Evolutionary conservation across 2,113 vertebrate species (phyloP), one percentile per base, ranked within the genome.

Genomic region (Anser brachyrhynchus): DNA sequence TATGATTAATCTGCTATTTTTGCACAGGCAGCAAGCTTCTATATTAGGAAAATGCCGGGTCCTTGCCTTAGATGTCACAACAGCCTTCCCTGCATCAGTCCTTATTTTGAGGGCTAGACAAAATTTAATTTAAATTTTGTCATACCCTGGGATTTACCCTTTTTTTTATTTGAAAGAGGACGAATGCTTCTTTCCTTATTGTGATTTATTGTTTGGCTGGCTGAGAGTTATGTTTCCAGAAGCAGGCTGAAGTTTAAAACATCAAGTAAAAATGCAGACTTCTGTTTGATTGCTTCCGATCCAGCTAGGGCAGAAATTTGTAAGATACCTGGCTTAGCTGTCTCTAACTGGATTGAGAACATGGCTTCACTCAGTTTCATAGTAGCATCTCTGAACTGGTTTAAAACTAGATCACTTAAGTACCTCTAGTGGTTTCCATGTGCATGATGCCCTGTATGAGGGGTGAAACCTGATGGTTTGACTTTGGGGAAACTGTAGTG

Each of bases 1-100:
- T 39, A 21, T 89, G 54, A 89, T 91, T 86, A 89, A 82, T 82
- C 49, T 87, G 66, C 62, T 55, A 69, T 90, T 92, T 94, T 89
- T 70, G 76, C 29, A 57, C 20, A 69, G 19, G 6, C 2, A 1
- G 46, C 43, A 82, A 8, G 55, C 57, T 87, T 92, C 80, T 84
- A 31, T 72, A 39, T 72, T 65, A 87, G 39, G 66, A 87, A 87
- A 95, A 84, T 79, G 26, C 43, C 76, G 52, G 28, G 78, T 87
- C 57, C 29, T 84, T 62, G 26, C 65, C 39, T 75, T 61, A 61
- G 78, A 65, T 82, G n/a, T 87, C 52, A n/a, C 37, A 87, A 74
- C 44, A 77, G 11, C 43, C 67, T 23, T 71, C 69, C 41, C 16
- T 6, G 1, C 44, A 37, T 67, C 28, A 79, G 54, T 87, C 31